Evolutionary conservation across 2,888 invertebrate species (phyloP).

Genomic region (Dolichomitus sp.): DNA sequence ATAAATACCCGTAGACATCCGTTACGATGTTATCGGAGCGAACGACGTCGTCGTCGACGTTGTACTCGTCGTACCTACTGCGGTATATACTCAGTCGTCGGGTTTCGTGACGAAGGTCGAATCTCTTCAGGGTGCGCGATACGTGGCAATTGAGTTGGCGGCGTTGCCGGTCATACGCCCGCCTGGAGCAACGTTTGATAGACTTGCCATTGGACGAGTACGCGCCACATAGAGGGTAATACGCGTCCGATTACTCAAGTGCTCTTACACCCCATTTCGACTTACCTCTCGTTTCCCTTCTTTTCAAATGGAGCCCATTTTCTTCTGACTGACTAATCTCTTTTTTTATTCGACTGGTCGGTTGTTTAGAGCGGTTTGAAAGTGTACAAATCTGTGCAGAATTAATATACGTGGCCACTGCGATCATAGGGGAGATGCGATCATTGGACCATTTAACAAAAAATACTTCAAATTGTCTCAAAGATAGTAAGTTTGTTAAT

Average conservation of each 20-base stretch:
- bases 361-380: background rate
- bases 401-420: too few relatives aligned
- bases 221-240: background rate
- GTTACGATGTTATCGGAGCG: constrained; percentile 70
- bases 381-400: background rate
- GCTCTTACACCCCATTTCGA: background rate
- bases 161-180: constrained; percentile 46
- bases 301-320: background rate
- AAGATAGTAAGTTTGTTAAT: too few relatives aligned
- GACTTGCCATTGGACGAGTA: constrained; percentile 33
- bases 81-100: constrained; percentile 55
- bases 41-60: constrained; percentile 38
- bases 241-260: constrained; percentile 32
- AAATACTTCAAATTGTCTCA: too few relatives aligned
- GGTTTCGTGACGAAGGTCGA: constrained; percentile 74
- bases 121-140: constrained; percentile 68
- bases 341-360: background rate
- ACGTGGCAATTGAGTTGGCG: constrained; percentile 63
- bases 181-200: constrained; percentile 55
- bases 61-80: constrained; percentile 24
- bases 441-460: too few relatives aligned
- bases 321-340: background rate
- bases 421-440: too few relatives aligned
- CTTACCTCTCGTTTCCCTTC: constrained; percentile 1
- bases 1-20: constrained; percentile 64